phyloP scores from a whole-genome alignment of 2,113 vertebrate genomes.

The Anolis carolinensis region DNA sequence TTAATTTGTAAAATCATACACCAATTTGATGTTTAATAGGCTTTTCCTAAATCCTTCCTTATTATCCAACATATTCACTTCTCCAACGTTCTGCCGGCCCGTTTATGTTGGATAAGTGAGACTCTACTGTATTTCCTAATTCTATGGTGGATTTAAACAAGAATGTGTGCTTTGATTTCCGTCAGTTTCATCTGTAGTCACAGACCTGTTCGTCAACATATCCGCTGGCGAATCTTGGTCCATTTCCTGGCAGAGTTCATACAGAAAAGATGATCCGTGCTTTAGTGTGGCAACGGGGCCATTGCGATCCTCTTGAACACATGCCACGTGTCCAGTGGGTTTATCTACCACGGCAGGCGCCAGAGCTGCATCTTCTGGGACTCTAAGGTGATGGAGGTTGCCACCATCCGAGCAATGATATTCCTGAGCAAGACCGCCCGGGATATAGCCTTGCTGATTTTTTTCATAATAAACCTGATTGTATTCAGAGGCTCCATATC shows the following conservation, averaged over 20 bases:
- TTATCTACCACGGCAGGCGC: neutral
- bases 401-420: neutral
- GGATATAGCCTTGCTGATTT: neutral
- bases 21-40: too few species aligned
- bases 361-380: neutral
- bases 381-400: neutral
- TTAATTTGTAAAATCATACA: too few species aligned
- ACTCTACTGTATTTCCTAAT: neutral
- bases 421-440: neutral
- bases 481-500: too few species aligned
- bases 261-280: constrained; percentile 2
- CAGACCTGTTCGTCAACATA: neutral
- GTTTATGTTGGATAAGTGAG: too few species aligned
- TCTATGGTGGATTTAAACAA: neutral
- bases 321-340: neutral
- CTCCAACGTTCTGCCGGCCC: too few species aligned
- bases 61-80: too few species aligned
- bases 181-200: neutral
- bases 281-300: too few species aligned
- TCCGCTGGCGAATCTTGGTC: neutral
- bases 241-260: constrained; percentile 22
- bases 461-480: neutral
- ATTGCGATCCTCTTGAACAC: neutral
- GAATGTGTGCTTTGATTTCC: neutral
- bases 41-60: too few species aligned